Conservation (phyloP, 1,140 invertebrate species). For the Hyles vespertilio region DNA sequence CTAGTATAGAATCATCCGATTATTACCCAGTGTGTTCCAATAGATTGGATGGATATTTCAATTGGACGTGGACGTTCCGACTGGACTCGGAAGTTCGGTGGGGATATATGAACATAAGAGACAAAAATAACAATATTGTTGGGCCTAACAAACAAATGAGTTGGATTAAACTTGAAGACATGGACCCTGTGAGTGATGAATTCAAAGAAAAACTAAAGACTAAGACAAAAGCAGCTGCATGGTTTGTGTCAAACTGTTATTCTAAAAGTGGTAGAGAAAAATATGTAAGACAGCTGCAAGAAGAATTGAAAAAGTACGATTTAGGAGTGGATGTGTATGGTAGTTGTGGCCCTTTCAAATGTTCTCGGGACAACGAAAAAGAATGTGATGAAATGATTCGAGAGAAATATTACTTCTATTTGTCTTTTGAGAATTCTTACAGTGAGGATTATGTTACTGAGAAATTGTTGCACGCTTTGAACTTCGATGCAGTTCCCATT, state of each 20-base stretch:
- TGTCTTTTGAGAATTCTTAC: conserved; percentile 82
- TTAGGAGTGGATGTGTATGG: conserved; percentile 82
- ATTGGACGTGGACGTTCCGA: conserved; percentile 81
- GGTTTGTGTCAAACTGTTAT: conserved; percentile 81
- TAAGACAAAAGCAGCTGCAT: conserved; percentile 73
- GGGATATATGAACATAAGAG: conserved; percentile 51
- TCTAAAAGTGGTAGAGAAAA: conserved; percentile 72
- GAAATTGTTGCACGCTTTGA: conserved; percentile 75
- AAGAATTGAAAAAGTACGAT: conserved; percentile 61
- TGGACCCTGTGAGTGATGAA: conserved; percentile 39
- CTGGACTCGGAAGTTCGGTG: conserved; percentile 75
- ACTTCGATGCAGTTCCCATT: conserved; percentile 71
- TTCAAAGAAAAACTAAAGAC: conserved; percentile 43
- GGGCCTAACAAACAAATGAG: conserved; percentile 44
- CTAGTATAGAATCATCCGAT: conserved; percentile 57
- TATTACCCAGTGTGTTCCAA: conserved; percentile 35
- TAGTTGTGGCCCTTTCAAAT: conserved; percentile 71
- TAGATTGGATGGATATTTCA: conserved; percentile 63
- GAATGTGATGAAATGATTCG: conserved; percentile 62
- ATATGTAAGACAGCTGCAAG: conserved; percentile 76
- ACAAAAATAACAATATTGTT: conserved; percentile 38
- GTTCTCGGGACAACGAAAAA: conserved; percentile 27
- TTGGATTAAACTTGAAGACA: conserved; percentile 46
- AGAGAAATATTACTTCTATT: conserved; percentile 80
- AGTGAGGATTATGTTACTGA: conserved; percentile 80